Percentiles rank a stretch among this genome's conserved stretches.
Evolutionary conservation across 64 coral and sea anemone species (phyloP).

Genomic region (Montipora capricornis): DNA sequence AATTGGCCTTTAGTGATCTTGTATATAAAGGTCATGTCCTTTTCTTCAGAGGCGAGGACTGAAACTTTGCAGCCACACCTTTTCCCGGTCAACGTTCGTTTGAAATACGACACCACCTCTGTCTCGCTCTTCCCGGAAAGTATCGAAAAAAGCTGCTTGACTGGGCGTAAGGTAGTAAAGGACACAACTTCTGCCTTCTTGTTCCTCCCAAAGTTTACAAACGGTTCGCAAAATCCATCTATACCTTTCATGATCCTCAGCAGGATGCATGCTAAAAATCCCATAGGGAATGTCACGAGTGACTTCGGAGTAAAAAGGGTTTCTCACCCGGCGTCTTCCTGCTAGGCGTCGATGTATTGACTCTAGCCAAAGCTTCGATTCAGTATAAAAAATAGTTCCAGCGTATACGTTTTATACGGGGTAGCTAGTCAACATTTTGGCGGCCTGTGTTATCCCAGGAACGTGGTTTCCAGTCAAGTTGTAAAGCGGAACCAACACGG

Average conservation of each 20-base stretch:
- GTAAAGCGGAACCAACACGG: background rate
- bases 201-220: slow-evolving; percentile 58
- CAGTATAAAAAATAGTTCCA: slow-evolving; percentile 4
- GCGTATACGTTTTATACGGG: slow-evolving; percentile 37
- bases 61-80: background rate
- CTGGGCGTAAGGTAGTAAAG: slow-evolving; percentile 54
- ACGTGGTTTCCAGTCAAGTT: slow-evolving; percentile 17
- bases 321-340: slow-evolving; percentile 25
- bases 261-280: slow-evolving; percentile 60
- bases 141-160: slow-evolving; percentile 65
- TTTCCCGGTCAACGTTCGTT: slow-evolving; percentile 32
- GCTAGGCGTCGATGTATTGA: slow-evolving; percentile 26
- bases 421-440: background rate
- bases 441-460: background rate
- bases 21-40: slow-evolving; percentile 69
- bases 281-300: slow-evolving; percentile 52
- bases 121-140: slow-evolving; percentile 13
- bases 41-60: slow-evolving; percentile 70
- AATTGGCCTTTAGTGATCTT: slow-evolving; percentile 69
- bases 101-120: slow-evolving; percentile 62
- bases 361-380: slow-evolving; percentile 32
- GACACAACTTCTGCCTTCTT: slow-evolving; percentile 72
- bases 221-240: slow-evolving; percentile 56
- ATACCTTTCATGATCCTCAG: slow-evolving; percentile 30
- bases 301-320: slow-evolving; percentile 65